Conservation (phyloP, 2,797 vertebrate species). For the Cottoperca gobio region DNA sequence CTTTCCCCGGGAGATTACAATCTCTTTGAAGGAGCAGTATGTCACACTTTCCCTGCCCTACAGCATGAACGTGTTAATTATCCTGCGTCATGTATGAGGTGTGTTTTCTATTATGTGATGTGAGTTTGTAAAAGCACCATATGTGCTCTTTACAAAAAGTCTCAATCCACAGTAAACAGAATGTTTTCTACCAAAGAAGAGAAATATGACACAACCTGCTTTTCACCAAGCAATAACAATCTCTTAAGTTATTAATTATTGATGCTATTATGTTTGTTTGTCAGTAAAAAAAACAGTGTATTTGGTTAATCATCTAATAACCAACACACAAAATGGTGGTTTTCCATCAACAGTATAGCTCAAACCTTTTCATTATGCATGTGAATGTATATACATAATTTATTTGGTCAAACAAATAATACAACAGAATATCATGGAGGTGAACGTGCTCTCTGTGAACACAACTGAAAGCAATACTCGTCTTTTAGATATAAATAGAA, state of each 20-base stretch:
- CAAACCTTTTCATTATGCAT: constrained; percentile 47
- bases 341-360: constrained; percentile 14
- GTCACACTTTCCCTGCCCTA: background rate
- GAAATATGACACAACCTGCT: background rate
- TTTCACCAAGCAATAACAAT: background rate
- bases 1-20: constrained; percentile 9
- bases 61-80: background rate
- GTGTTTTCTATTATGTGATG: background rate
- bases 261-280: constrained; percentile 15
- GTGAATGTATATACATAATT: constrained; percentile 36
- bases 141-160: background rate
- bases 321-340: constrained; percentile 9
- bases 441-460: constrained; percentile 15
- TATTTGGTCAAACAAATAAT: constrained; percentile 33
- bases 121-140: background rate
- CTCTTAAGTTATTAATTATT: background rate
- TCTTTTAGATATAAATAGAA: background rate
- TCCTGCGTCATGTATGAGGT: background rate
- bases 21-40: constrained; percentile 17
- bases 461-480: background rate
- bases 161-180: background rate
- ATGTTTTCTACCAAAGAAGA: background rate
- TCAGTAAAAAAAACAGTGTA: background rate
- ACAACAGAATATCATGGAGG: constrained; percentile 7
- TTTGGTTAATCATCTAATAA: constrained; percentile 11